These are phyloP conservation scores for Junco hyemalis DNA, from an alignment of 2,113 vertebrate species.

Conservation along the genomic window DNA sequence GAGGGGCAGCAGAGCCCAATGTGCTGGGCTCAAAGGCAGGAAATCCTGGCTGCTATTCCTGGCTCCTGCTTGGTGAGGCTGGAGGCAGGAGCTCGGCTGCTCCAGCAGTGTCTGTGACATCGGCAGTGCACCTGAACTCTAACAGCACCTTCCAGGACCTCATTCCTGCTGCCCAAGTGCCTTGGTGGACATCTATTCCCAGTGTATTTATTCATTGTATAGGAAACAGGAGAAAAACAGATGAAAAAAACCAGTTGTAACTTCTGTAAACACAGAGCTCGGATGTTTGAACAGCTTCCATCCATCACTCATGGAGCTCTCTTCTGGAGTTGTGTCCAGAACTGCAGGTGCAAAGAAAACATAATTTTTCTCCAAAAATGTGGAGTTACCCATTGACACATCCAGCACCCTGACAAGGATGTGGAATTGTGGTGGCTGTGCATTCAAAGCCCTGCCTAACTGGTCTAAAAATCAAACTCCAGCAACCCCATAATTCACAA, in stretches of 20 bases:
- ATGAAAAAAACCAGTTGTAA: background rate
- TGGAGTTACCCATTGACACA: background rate
- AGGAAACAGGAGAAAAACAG: background rate
- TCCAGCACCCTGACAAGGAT: background rate
- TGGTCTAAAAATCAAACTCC: constrained; percentile 17
- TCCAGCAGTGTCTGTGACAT: background rate
- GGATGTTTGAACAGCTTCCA: background rate
- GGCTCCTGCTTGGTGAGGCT: background rate
- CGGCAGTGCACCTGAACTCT: background rate
- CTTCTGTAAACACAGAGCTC: background rate
- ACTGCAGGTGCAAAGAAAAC: constrained; percentile 6
- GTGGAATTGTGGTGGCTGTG: background rate
- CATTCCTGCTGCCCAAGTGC: background rate
- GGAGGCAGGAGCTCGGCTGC: background rate
- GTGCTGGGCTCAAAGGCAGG: constrained; percentile 26
- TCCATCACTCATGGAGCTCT: background rate
- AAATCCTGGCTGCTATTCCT: constrained; percentile 52
- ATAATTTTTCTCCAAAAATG: background rate
- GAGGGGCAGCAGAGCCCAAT: background rate
- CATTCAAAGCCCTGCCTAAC: background rate
- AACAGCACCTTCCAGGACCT: background rate
- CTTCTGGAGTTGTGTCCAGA: background rate
- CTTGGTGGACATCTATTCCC: background rate
- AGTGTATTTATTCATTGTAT: no score
- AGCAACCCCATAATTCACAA: constrained; percentile 27